phyloP scores from a whole-genome alignment of 2,797 vertebrate genomes.

The Glossophaga mutica region DNA sequence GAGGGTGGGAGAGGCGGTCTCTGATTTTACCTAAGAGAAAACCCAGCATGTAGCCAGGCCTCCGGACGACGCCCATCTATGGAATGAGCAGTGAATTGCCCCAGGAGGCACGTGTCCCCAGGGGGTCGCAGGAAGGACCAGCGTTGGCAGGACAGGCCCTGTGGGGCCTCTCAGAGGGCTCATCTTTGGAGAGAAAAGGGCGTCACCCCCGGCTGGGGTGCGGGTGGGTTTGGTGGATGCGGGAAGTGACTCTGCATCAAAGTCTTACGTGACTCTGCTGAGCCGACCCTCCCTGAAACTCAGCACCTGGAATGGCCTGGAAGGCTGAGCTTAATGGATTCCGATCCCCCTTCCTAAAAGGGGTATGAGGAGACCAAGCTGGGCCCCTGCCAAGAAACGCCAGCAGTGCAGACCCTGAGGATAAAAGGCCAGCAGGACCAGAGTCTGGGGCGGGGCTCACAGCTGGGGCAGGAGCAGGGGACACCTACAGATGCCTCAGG shows the following conservation, averaged over 20 bases:
- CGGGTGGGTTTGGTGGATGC: neutral
- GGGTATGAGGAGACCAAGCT: neutral
- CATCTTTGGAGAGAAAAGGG: neutral
- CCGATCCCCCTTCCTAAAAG: neutral
- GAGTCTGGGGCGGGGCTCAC: neutral
- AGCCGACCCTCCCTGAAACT: neutral
- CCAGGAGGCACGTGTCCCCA: neutral
- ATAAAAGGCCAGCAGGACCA: neutral
- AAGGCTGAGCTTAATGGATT: neutral
- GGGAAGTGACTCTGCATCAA: neutral
- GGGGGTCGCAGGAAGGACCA: neutral
- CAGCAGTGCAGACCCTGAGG: neutral
- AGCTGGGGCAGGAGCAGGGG: neutral
- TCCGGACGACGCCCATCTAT: accelerated
- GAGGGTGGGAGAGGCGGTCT: neutral
- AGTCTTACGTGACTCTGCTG: neutral
- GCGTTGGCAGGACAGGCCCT: neutral
- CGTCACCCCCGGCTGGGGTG: neutral
- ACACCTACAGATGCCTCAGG: neutral
- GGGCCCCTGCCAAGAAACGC: neutral
- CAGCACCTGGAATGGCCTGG: neutral
- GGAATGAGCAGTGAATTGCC: neutral
- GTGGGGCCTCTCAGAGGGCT: neutral
- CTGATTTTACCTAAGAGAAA: neutral
- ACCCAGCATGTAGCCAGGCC: neutral